phyloP scores from a whole-genome alignment of 2,888 invertebrate species.

The Orthosia gothica region DNA sequence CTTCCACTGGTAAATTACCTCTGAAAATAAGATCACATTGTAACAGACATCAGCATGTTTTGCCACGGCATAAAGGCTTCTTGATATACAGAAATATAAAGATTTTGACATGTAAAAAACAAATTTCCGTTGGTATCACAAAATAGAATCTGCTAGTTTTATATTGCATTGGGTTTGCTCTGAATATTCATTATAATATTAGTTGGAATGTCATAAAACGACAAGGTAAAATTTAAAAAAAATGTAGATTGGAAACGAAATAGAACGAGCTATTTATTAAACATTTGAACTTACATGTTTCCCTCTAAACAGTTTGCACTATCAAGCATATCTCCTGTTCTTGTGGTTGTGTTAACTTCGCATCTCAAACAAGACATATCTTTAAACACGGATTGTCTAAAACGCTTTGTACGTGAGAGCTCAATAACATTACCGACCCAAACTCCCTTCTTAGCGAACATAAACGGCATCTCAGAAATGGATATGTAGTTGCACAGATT shows the following conservation, averaged over 20 bases:
- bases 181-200: conserved; percentile 7
- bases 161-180: background rate
- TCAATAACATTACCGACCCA: conserved; percentile 85
- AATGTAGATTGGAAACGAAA: background rate
- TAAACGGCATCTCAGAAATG: conserved; percentile 82
- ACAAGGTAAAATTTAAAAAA: background rate
- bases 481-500: conserved; percentile 86
- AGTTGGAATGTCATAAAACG: background rate
- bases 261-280: background rate
- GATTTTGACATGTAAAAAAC: background rate
- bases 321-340: conserved; percentile 69
- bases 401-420: conserved; percentile 78
- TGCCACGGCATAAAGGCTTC: background rate
- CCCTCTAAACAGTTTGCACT: conserved; percentile 82
- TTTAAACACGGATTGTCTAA: conserved; percentile 80
- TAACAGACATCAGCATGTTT: background rate
- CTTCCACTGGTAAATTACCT: conserved; percentile 73
- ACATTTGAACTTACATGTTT: conserved; percentile 78
- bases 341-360: conserved; percentile 78
- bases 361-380: conserved; percentile 85
- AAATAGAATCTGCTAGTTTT: background rate
- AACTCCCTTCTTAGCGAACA: conserved; percentile 78
- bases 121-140: background rate
- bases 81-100: background rate
- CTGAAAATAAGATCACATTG: conserved; percentile 69